phyloP scores from a whole-genome alignment of 2,113 vertebrate species.

The Dasyurus viverrinus region DNA sequence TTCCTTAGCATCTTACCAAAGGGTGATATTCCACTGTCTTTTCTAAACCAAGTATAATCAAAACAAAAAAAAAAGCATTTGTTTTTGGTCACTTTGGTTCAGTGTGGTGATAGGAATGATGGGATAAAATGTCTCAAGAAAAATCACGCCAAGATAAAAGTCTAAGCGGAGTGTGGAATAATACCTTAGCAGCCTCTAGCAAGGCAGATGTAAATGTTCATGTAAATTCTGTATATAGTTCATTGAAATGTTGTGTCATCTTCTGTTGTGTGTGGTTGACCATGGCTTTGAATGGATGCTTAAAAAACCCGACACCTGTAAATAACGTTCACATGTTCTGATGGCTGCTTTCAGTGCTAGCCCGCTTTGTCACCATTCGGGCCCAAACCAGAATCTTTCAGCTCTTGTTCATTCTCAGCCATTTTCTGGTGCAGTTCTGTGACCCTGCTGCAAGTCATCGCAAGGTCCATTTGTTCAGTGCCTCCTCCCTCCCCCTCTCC shows the following conservation, averaged over 20 bases:
- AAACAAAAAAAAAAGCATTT: conserved; percentile 34
- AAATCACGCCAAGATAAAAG: conserved; percentile 37
- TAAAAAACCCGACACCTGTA: conserved; percentile 69
- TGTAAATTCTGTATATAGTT: conserved; percentile 81
- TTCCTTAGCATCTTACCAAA: conserved; percentile 55
- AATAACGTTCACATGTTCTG: conserved; percentile 70
- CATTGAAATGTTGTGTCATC: conserved; percentile 67
- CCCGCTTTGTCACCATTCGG: conserved; percentile 66
- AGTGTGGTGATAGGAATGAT: conserved; percentile 25
- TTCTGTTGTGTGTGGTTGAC: conserved; percentile 66
- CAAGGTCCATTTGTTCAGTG: conserved; percentile 63
- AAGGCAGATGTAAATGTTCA: conserved; percentile 67
- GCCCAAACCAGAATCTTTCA: conserved; percentile 64
- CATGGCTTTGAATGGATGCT: conserved; percentile 65
- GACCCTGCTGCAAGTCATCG: conserved; percentile 61
- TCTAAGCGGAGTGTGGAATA: conserved; percentile 58
- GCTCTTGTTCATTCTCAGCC: conserved; percentile 65
- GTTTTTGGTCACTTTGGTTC: neutral
- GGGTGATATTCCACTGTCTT: conserved; percentile 26
- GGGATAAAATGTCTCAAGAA: conserved; percentile 24
- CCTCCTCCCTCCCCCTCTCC: conserved; percentile 34
- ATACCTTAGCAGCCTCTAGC: neutral
- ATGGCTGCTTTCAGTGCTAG: conserved; percentile 68
- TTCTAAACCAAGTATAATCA: conserved; percentile 43
- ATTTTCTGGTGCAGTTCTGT: conserved; percentile 53